Evolutionary conservation across 2,888 invertebrate genomes (phyloP).

Genomic region (Trichopoda pennipes): DNA sequence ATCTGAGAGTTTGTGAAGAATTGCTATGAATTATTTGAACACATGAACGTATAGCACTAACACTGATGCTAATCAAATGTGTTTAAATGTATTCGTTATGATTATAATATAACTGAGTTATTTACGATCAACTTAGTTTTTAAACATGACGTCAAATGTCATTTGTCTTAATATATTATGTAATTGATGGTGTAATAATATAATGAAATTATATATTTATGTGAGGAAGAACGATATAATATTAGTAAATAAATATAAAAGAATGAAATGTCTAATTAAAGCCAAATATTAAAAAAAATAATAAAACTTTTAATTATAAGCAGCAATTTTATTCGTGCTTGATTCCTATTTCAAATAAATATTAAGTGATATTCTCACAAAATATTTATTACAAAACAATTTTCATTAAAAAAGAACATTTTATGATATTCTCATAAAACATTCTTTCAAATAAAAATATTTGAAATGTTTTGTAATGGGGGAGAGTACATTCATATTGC

Average conservation of each 20-base stretch:
- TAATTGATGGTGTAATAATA: background rate
- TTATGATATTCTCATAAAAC: too few species aligned
- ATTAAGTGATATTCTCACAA: too few species aligned
- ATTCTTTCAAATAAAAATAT: too few species aligned
- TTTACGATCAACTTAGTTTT: conserved; percentile 7
- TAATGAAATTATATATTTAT: background rate
- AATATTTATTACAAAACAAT: too few species aligned
- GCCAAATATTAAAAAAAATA: too few species aligned
- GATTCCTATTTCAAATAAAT: too few species aligned
- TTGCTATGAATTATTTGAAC: background rate
- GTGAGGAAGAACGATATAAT: background rate
- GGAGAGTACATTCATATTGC: too few species aligned
- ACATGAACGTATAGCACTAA: background rate
- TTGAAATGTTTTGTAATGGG: too few species aligned
- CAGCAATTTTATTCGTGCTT: too few species aligned
- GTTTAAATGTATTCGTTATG: background rate
- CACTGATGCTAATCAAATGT: background rate
- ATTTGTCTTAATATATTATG: conserved; percentile 38
- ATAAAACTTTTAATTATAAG: too few species aligned
- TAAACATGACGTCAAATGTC: conserved; percentile 49
- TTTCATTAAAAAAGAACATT: too few species aligned
- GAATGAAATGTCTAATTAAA: background rate
- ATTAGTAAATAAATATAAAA: background rate
- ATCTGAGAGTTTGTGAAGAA: background rate
- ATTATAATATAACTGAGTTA: too few species aligned